Base-by-base conservation (phyloP, 2,888 invertebrate species). In the Caenorhabditis macrosperma region DNA sequence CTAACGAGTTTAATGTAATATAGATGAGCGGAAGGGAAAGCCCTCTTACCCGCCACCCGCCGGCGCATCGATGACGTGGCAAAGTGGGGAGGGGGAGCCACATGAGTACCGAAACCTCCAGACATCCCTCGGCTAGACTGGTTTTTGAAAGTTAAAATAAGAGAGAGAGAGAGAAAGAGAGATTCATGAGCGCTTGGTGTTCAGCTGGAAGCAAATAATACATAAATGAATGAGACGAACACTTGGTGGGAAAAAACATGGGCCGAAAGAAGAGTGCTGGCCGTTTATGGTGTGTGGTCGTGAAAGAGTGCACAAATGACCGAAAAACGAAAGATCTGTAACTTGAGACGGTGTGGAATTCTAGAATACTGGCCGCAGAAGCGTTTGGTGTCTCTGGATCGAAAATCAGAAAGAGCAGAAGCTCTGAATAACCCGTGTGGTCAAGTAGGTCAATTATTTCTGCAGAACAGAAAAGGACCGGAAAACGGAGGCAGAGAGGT, bases 1-100 rank as follows among this genome's bases (percentile, higher is more conserved):
- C 20, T 64, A 64, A 74, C 50, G 59, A 74, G 57, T 59, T 74
- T 64, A 74, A 74, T 74, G 59, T 64, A 74, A 74, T 74, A 74
- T 64, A 38, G 35, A 74, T 74, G 74, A 55, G 74, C 30, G 55
- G 54, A 71, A 61, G 63, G 38, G 55, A 64, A 50, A 57, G 15
- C 35, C 9, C 26, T n/a, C n/a, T n/a, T n/a, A n/a, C n/a, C n/a
- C n/a, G n/a, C n/a, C n/a, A n/a, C n/a, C n/a, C 15, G 10, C 26
- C 22, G 17, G 26, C 5, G 26, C 9, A n/a, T 2, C 22, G 61
- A 41, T 72, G 72, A 72, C 72, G 72, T 72, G 72, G 55, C 72
- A 72, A 48, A 33, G 33, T n/a, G 46, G 24, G n/a, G n/a, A n/a
- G n/a, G n/a, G n/a, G n/a, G 10, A 15, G 35, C 55, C 69, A 60